phyloP scores from a whole-genome alignment of 1,140 invertebrate genomes.

The Agrypnia vestita region DNA sequence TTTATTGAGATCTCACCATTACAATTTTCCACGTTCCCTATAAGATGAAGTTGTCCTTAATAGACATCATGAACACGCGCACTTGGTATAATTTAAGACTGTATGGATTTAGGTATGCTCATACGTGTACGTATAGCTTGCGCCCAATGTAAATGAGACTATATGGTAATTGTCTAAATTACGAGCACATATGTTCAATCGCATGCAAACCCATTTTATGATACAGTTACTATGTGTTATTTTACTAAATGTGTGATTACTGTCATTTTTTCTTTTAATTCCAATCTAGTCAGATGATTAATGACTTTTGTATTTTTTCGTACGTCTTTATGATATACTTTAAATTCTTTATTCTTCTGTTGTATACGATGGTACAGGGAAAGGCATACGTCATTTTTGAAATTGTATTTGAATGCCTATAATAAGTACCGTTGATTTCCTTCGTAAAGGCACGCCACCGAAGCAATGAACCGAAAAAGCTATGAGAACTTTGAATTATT shows the following conservation, averaged over 20 bases:
- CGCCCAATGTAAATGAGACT: too few relatives aligned
- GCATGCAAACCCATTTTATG: too few relatives aligned
- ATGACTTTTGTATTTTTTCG: background rate
- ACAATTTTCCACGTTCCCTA: too few relatives aligned
- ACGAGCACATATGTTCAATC: too few relatives aligned
- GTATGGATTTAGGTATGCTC: too few relatives aligned
- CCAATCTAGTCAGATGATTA: background rate
- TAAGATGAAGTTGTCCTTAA: too few relatives aligned
- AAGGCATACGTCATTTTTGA: background rate
- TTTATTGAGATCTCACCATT: too few relatives aligned
- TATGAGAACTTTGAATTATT: slow-evolving; percentile 15
- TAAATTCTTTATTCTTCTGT: background rate
- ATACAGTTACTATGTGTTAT: background rate
- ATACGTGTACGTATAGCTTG: too few relatives aligned
- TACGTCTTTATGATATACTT: background rate
- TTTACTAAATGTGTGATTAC: background rate
- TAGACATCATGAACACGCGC: too few relatives aligned
- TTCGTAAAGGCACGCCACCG: background rate
- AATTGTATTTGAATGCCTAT: slow-evolving; percentile 6
- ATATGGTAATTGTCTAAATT: too few relatives aligned
- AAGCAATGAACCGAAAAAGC: slow-evolving; percentile 21
- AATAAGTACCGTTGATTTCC: slow-evolving; percentile 27
- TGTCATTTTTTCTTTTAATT: background rate
- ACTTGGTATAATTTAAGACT: too few relatives aligned
- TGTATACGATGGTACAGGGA: background rate